These are phyloP conservation scores for Drosophila borealis DNA, from an alignment of 2,888 invertebrate species.

Conservation along the genomic window DNA sequence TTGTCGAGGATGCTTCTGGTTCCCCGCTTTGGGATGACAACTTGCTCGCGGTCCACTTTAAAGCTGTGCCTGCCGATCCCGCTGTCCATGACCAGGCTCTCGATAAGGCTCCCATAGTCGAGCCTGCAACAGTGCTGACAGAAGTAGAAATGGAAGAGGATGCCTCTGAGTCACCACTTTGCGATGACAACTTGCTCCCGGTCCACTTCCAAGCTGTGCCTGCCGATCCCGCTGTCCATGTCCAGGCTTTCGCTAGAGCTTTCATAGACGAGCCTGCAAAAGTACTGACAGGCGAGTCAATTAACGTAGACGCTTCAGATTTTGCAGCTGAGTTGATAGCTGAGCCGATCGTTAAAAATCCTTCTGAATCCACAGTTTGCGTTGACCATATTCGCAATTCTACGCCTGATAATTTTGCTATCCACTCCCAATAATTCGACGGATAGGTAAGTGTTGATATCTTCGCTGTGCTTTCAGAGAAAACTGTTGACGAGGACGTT, in stretches of 20 bases:
- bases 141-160: constrained; percentile 1
- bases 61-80: constrained; percentile 3
- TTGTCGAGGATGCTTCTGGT: neutral
- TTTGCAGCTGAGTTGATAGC: too few species aligned
- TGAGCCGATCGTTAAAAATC: too few species aligned
- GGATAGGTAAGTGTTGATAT: neutral
- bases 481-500: too few species aligned
- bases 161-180: neutral
- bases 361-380: neutral
- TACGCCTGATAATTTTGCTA: neutral
- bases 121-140: neutral
- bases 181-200: neutral
- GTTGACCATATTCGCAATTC: neutral
- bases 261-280: neutral
- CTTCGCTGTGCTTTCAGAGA: too few species aligned
- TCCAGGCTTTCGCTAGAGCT: neutral
- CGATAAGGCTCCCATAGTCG: neutral
- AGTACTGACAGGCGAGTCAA: neutral
- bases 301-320: too few species aligned
- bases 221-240: constrained; percentile 6
- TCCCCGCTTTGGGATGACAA: neutral
- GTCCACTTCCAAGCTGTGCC: neutral
- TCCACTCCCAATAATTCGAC: neutral
- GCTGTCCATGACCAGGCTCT: constrained; percentile 3
- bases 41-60: constrained; percentile 1